Percentiles rank a stretch among this genome's conserved stretches.
Conservation (phyloP, 2,888 invertebrate species). For the Rhopalosiphum nymphaeae region DNA sequence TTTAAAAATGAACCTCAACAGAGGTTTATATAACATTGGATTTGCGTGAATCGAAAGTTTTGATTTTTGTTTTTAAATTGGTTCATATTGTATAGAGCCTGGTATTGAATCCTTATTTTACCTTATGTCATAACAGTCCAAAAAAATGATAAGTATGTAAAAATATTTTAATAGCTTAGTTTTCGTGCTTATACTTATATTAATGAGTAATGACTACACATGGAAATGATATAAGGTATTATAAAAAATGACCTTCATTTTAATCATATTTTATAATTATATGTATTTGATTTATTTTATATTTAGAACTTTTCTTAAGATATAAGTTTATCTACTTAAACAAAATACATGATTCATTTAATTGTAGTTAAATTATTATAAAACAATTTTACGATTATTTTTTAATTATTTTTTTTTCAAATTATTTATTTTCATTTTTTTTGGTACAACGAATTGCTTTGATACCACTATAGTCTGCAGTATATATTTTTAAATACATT, state of each 20-base stretch:
- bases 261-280: neutral
- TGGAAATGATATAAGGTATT: neutral
- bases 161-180: neutral
- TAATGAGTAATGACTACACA: neutral
- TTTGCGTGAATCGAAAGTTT: slow-evolving; percentile 13
- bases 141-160: neutral
- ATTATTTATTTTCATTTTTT: too few species aligned
- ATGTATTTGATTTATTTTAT: neutral
- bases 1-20: neutral
- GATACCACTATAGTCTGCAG: too few species aligned
- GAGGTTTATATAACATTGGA: neutral
- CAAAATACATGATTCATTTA: neutral
- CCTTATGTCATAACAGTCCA: neutral
- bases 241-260: neutral
- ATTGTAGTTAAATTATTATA: neutral
- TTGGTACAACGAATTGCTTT: too few species aligned
- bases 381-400: neutral
- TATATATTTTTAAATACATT: too few species aligned
- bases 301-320: neutral
- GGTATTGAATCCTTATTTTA: neutral
- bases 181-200: neutral
- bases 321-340: neutral
- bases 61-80: neutral
- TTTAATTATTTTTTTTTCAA: too few species aligned
- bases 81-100: neutral